These are phyloP conservation scores for Lota lota DNA, from an alignment of 2,113 vertebrate species.

Conservation along the genomic window DNA sequence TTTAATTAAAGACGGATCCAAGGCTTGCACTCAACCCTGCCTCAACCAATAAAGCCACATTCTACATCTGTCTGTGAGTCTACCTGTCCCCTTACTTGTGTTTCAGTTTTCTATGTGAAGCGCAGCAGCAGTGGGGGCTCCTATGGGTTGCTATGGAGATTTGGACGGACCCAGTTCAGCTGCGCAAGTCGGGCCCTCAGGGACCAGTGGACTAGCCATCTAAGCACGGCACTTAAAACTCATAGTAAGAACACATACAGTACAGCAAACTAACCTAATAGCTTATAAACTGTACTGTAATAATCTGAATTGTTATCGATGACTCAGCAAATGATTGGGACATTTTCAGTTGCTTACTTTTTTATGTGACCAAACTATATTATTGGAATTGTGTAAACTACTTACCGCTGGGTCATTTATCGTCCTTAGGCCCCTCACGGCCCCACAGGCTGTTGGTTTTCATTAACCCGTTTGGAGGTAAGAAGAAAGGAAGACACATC, in stretches of 20 bases:
- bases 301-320: no score
- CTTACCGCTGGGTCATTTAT: neutral
- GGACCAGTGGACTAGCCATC: constrained; percentile 72
- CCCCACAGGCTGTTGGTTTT: constrained; percentile 78
- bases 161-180: constrained; percentile 73
- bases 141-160: constrained; percentile 64
- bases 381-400: neutral
- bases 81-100: neutral
- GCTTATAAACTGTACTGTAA: no score
- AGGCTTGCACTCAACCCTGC: neutral
- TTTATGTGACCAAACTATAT: neutral
- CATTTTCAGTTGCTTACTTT: no score
- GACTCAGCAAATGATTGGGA: no score
- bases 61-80: neutral
- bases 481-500: constrained; percentile 70
- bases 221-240: constrained; percentile 64
- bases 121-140: constrained; percentile 56
- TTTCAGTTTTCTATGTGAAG: constrained; percentile 73
- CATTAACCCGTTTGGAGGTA: constrained; percentile 80
- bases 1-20: neutral
- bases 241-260: constrained; percentile 56
- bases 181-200: constrained; percentile 70
- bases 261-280: no score
- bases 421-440: constrained; percentile 54
- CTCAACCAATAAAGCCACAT: neutral